These are phyloP conservation scores for Nymphalis urticae DNA, from an alignment of 2,888 invertebrate genomes.

Conservation along the genomic window DNA sequence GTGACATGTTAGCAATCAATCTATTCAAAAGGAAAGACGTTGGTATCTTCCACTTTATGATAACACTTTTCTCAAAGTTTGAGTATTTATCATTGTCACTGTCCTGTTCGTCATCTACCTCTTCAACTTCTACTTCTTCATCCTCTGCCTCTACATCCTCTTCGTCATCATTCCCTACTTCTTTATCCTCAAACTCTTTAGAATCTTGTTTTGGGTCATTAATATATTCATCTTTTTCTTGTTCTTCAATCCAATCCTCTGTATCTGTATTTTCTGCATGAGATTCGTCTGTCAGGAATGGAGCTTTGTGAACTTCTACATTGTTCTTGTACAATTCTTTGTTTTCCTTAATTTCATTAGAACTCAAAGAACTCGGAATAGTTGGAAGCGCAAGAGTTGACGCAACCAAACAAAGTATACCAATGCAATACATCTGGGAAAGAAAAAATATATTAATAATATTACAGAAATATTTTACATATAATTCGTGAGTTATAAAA, in stretches of 20 bases:
- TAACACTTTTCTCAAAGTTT: not conserved
- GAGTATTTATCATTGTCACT: not conserved
- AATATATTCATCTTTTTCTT: too few species aligned
- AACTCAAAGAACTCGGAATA: constrained; percentile 34
- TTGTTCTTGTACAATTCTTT: too few species aligned
- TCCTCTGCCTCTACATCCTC: not conserved
- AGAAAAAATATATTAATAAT: not conserved
- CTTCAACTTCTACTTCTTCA: not conserved
- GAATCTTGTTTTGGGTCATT: too few species aligned
- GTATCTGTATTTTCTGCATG: too few species aligned
- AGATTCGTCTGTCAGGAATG: too few species aligned
- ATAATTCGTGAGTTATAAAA: not conserved
- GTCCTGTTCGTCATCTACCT: not conserved
- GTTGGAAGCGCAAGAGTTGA: constrained; percentile 49
- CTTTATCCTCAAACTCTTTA: too few species aligned
- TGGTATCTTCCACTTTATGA: constrained; percentile 19
- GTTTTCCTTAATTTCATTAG: constrained; percentile 22
- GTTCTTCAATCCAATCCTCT: too few species aligned
- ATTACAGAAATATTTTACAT: not conserved
- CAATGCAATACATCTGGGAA: constrained; percentile 53
- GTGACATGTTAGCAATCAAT: constrained; percentile 1
- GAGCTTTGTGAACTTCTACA: too few species aligned
- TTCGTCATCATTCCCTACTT: too few species aligned
- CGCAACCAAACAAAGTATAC: constrained; percentile 49
- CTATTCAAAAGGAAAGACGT: constrained; percentile 17